A percentile compares a stretch with the other conserved stretches of the same genome.
Conservation (phyloP, 1,140 invertebrate species). For the Drosophila grimshawi region DNA sequence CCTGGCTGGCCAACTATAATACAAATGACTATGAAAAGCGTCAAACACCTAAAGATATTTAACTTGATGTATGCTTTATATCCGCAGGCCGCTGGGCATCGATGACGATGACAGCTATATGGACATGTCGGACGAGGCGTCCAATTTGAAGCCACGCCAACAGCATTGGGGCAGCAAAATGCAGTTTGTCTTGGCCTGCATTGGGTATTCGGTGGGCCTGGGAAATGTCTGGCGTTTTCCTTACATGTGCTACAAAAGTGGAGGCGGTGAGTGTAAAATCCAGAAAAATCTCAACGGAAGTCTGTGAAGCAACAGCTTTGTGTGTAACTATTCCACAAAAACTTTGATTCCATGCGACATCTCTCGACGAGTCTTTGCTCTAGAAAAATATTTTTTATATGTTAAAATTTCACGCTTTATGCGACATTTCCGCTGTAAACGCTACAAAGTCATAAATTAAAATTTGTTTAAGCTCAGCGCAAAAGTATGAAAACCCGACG, state of each 20-base stretch:
- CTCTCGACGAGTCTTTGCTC: conserved; percentile 30
- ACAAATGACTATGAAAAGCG: conserved; percentile 27
- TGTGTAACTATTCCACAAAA: conserved; percentile 39
- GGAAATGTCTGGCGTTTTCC: conserved; percentile 96
- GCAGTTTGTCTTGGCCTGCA: conserved; percentile 95
- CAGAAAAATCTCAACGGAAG: conserved; percentile 41
- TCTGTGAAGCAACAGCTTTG: conserved; percentile 12
- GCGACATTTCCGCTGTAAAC: conserved; percentile 75
- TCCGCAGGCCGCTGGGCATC: conserved; percentile 87
- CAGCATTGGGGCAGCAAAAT: conserved; percentile 95
- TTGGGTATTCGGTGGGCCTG: conserved; percentile 96
- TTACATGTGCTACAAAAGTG: conserved; percentile 93
- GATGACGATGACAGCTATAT: conserved; percentile 88
- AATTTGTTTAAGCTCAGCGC: conserved; percentile 71
- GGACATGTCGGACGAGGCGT: conserved; percentile 87
- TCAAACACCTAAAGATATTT: conserved; percentile 7
- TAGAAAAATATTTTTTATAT: conserved; percentile 29
- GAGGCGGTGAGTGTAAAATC: conserved; percentile 88
- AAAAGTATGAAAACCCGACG: conserved; percentile 39
- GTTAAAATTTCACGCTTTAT: conserved; percentile 75
- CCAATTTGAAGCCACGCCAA: conserved; percentile 89
- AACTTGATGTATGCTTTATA: conserved; percentile 28
- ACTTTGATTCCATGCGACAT: conserved; percentile 67
- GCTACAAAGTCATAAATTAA: conserved; percentile 78
- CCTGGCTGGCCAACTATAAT: conserved; percentile 37